Base-by-base conservation (phyloP, 2,113 vertebrate genomes). In the Hypanus sabinus region DNA sequence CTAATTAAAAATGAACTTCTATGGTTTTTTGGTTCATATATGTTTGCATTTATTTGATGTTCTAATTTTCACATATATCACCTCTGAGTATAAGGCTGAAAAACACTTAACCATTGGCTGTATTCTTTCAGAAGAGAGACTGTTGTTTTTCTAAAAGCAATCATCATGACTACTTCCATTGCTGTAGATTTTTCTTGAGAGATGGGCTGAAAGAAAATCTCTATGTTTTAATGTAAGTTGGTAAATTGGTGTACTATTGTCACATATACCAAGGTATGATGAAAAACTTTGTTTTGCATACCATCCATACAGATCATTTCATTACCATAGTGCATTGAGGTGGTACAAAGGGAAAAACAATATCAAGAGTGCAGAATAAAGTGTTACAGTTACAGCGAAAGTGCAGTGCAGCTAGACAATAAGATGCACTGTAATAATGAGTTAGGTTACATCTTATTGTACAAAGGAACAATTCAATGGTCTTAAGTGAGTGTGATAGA, bases 31-130 rank as follows among this genome's bases (percentile, higher is more conserved):
- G 30, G 10, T 38, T 57, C 7, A 83, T 65, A 65, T 33, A 90
- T 65, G 62, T n/a, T 90, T 90, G 57, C 16, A 65, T 16, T 33
- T 65, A 90, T n/a, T 90, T 90, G 30, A 90, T 90, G 85, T 68
- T 65, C 5, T 6, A 90, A 33, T 90, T 90, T 11, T 65, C 30
- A 33, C 18, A 7, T 65, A 88, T 1, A 27, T n/a, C 7, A 60
- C 46, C 46, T 65, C 65, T 90, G 60, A 33, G 62, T 16, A 65
- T 9, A 90, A 33, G 60, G 57, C 1, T 90, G 85, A n/a, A 33
- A 60, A 90, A 33, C 46, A 6, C n/a, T 90, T 33, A n/a, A 90
- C 12, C 62, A n/a, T 14, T 87, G 24, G 30, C 30, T 60, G 30
- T 16, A 87, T 87, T n/a, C 85, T 90, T 65, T 12, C n/a, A 20